Evolutionary conservation across 2,888 invertebrate genomes (phyloP), one percentile per base, ranked within the genome.

Genomic region (Kuschelorhynchus macadamiae): DNA sequence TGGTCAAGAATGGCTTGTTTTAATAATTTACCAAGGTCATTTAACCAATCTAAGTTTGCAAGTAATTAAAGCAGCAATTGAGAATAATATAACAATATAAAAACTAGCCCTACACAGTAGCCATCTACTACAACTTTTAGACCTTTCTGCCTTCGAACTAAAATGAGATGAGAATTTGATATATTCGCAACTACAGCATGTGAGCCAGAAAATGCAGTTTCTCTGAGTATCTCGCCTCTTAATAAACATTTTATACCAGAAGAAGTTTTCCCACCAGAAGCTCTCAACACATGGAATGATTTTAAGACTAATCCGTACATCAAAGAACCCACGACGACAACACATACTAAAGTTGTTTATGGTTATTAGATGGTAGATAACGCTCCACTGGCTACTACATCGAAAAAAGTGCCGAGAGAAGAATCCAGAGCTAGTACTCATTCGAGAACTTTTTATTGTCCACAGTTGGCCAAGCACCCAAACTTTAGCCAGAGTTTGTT

Each of bases 101-200:
- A 61, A 61, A 30, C 41, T 74, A 17, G 71, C 74, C 25, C 55
- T 74, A 7, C 74, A 75, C 39, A 63, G 73, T n/a, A 73, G 71
- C 46, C 75, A 75, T 64, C 46, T 75, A 16, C 64, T 59, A 76
- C 78, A 16, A 77, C 76, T 18, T 49, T 46, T 70, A 18, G 63
- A 69, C 42, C 32, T 66, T 44, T 53, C 69, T 14, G 69, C 18
- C 18, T 57, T 46, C 36, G 47, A 46, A 59, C 12, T 41, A 46
- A 44, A 46, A 20, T 60, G 60, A 33, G 49, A 60, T 47, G 47
- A 47, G 20, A 60, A 65, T 67, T 59, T 18, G 70, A 71, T 57
- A 73, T 74, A 49, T 56, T 25, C 4, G 25, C 25, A 25, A 25
- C 7, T 3, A 25, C 25, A 25, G 25, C 25, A 25, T 25, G 25